These are phyloP conservation scores for Channa striata DNA, from an alignment of 2,797 vertebrate genomes.

Conservation along the genomic window DNA sequence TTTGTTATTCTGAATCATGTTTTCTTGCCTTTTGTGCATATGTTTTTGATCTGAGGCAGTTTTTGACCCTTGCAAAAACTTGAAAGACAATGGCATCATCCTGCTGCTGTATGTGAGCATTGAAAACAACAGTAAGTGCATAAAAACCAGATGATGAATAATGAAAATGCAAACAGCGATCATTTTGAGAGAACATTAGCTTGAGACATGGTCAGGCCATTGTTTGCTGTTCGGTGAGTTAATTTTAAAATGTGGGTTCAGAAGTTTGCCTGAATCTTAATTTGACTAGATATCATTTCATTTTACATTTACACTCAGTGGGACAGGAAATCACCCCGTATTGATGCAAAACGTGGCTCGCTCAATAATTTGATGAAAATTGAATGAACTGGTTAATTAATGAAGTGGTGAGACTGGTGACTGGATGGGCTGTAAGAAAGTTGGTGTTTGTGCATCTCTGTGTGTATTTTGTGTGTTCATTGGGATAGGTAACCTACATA, in stretches of 20 bases:
- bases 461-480: conserved; percentile 57
- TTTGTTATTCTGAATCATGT: too few species aligned
- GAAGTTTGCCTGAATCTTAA: conserved; percentile 18
- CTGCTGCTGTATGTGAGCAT: conserved; percentile 37
- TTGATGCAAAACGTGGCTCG: conserved; percentile 22
- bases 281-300: conserved; percentile 17
- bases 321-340: conserved; percentile 3
- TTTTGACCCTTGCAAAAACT: conserved; percentile 51
- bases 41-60: conserved; percentile 26
- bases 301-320: conserved; percentile 21
- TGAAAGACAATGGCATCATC: conserved; percentile 46
- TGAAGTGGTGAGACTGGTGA: conserved; percentile 57
- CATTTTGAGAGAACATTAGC: conserved; percentile 57
- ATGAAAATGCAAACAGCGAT: conserved; percentile 60
- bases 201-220: conserved; percentile 4
- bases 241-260: conserved; percentile 10
- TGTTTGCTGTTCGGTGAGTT: conserved; percentile 28
- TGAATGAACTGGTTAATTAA: too few species aligned
- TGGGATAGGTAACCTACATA: conserved; percentile 58
- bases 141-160: conserved; percentile 68
- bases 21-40: conserved; percentile 14
- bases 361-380: too few species aligned
- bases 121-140: conserved; percentile 48
- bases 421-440: conserved; percentile 47
- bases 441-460: conserved; percentile 47